A percentile compares a stretch with the other conserved stretches of the same genome.
phyloP scores from a whole-genome alignment of 2,113 vertebrate genomes.

The Corapipo altera region DNA sequence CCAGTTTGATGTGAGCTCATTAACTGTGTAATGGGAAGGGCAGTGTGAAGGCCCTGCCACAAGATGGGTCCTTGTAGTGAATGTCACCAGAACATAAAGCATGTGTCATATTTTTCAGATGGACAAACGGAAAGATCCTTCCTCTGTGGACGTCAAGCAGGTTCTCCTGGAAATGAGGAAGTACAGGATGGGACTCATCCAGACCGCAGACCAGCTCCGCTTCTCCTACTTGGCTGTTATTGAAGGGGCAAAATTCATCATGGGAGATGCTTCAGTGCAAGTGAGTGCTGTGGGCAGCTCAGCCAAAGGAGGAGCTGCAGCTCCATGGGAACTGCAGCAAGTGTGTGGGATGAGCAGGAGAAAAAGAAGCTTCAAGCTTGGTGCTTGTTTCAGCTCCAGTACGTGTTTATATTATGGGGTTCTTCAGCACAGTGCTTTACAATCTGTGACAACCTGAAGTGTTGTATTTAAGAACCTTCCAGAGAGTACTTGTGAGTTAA shows the following conservation, averaged over 20 bases:
- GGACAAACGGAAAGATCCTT: slow-evolving; percentile 91
- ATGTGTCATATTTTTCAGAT: slow-evolving; percentile 72
- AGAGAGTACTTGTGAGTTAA: neutral
- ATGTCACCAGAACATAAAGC: neutral
- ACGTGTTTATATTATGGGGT: fast-evolving
- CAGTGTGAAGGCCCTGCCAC: neutral
- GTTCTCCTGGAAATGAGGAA: slow-evolving; percentile 94
- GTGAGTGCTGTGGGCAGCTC: slow-evolving; percentile 41
- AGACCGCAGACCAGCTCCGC: slow-evolving; percentile 94
- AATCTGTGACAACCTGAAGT: fast-evolving
- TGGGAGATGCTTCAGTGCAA: slow-evolving; percentile 90
- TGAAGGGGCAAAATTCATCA: slow-evolving; percentile 93
- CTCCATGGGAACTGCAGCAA: neutral
- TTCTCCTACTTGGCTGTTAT: slow-evolving; percentile 97
- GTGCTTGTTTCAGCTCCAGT: neutral
- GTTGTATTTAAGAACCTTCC: neutral
- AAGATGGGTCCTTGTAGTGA: neutral
- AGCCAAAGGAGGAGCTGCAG: neutral
- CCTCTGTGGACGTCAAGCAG: slow-evolving; percentile 88
- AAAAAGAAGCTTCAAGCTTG: neutral
- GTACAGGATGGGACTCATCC: slow-evolving; percentile 94
- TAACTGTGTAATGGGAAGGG: neutral
- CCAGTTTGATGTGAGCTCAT: neutral
- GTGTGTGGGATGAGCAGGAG: neutral
- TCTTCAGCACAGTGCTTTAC: neutral